Percentiles rank a stretch among this genome's conserved stretches.
These are phyloP conservation scores for Microctenopoma stevenorrisi DNA, from an alignment of 2,797 vertebrate species.

Conservation along the genomic window DNA sequence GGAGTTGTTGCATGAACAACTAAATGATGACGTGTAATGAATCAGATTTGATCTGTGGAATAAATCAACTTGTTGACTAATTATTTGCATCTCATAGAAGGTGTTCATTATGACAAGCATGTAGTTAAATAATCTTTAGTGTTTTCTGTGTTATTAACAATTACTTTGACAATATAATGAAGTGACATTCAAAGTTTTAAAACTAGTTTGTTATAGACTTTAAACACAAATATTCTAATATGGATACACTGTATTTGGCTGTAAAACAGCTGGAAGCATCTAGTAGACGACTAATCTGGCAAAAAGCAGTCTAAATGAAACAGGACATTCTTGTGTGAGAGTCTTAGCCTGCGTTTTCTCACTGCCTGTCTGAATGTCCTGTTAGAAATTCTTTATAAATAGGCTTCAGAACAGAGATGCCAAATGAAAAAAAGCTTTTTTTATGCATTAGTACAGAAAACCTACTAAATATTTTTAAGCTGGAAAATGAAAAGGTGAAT, in stretches of 20 bases:
- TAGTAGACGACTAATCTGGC: conserved; percentile 2
- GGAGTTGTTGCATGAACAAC: conserved; percentile 69
- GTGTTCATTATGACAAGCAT: neutral
- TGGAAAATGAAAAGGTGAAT: neutral
- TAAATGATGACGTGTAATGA: conserved; percentile 55
- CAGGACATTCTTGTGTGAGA: neutral
- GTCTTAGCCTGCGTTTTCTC: no score
- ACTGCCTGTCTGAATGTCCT: no score
- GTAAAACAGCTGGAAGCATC: neutral
- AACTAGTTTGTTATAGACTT: neutral
- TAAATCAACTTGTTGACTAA: conserved; percentile 63
- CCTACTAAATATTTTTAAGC: no score
- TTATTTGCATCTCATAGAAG: neutral
- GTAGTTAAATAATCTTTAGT: no score
- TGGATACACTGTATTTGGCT: neutral
- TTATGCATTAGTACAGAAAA: no score
- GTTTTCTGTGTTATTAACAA: neutral
- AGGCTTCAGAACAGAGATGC: no score
- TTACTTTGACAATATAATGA: neutral
- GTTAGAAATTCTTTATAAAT: no score
- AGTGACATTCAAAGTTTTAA: neutral
- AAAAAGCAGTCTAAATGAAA: conserved; percentile 20
- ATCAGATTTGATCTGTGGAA: conserved; percentile 65
- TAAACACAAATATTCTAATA: neutral
- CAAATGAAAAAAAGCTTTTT: no score